phyloP scores from a whole-genome alignment of 2,797 vertebrate species.

The Hippocampus kuda region DNA sequence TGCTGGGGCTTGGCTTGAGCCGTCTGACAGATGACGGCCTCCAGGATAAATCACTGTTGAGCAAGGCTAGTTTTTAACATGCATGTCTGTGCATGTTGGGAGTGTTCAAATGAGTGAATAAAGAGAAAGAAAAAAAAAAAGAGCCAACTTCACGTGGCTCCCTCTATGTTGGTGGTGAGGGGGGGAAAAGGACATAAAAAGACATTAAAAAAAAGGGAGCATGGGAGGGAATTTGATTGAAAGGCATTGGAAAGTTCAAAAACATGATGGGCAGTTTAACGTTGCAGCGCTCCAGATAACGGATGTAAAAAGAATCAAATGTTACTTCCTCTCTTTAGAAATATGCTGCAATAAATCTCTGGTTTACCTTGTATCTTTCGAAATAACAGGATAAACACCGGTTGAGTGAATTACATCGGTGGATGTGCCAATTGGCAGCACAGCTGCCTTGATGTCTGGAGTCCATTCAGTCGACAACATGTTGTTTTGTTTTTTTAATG shows the following conservation, averaged over 20 bases:
- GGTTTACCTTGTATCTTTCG: slow-evolving; percentile 8
- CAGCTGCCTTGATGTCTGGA: slow-evolving; percentile 24
- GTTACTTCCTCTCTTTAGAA: slow-evolving; percentile 2
- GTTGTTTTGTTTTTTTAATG: no score
- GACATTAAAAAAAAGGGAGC: background rate
- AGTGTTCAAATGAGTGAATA: background rate
- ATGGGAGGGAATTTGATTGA: background rate
- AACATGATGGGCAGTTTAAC: background rate
- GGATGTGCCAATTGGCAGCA: slow-evolving; percentile 4
- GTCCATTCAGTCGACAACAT: slow-evolving; percentile 31
- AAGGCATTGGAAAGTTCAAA: background rate
- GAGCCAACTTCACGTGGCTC: background rate
- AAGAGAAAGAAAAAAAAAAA: background rate
- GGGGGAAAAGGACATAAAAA: background rate
- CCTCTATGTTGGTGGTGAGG: background rate
- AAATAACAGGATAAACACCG: slow-evolving; percentile 25
- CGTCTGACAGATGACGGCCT: background rate
- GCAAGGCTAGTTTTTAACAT: background rate
- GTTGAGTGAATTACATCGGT: slow-evolving; percentile 17
- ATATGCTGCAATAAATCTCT: slow-evolving; percentile 6
- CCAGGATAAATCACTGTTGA: background rate
- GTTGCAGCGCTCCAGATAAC: background rate
- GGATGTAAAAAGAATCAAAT: background rate
- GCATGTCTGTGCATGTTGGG: background rate
- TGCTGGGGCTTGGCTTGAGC: background rate